Evolutionary conservation across 1,140 invertebrate genomes (phyloP), one percentile per base, ranked within the genome.

Genomic region (Aethina tumida): DNA sequence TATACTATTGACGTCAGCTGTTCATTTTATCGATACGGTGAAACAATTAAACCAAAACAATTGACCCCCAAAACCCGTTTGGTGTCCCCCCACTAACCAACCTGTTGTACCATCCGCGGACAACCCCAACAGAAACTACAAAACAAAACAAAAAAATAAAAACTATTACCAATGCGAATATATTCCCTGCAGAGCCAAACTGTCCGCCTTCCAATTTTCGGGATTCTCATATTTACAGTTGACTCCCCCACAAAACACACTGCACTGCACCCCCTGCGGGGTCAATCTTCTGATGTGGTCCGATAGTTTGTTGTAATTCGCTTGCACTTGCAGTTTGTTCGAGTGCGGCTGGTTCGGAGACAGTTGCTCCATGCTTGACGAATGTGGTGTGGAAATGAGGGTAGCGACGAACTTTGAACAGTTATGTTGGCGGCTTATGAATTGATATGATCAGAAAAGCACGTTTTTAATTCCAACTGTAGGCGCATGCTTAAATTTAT

Each of bases 121-220:
- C n/a, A n/a, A n/a, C n/a, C n/a, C n/a, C n/a, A n/a, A n/a, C n/a
- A n/a, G n/a, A n/a, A n/a, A n/a, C n/a, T n/a, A n/a, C n/a, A n/a
- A n/a, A n/a, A n/a, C n/a, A n/a, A n/a, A n/a, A n/a, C n/a, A n/a
- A n/a, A n/a, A n/a, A n/a, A n/a, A n/a, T n/a, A n/a, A n/a, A n/a
- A n/a, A n/a, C n/a, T n/a, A n/a, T 71, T 66, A 89, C 85, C 86
- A 90, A 53, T 86, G 79, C 9, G 85, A 89, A 60, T 80, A 90
- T 7, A 91, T 64, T 35, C 81, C 84, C 40, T 77, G 70, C 41
- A 92, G 74, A 0, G 81, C 84, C 65, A 78, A 75, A 47, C 79
- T 71, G 13, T 77, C 70, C 0, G 68, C 59, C 5, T 64, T 68
- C 75, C 81, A 83, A 19, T 66, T 60, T 35, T 74, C 72, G 1